These are phyloP conservation scores for Mormyrops boulengeri DNA, from an alignment of 2,797 vertebrate species.

Conservation along the genomic window DNA sequence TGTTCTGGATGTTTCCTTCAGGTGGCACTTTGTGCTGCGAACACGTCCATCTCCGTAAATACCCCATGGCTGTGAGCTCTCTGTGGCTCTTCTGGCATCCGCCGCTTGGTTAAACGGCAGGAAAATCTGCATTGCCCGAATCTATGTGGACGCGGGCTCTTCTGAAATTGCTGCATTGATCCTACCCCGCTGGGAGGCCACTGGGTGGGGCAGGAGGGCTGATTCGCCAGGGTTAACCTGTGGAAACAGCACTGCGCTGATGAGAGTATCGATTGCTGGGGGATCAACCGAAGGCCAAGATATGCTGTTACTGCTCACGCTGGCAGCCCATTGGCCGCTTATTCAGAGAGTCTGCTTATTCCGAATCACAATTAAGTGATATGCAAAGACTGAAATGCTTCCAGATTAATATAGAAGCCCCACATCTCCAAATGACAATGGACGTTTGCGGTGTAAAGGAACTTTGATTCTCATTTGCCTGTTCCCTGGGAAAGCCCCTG, in stretches of 20 bases:
- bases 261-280: conserved; percentile 61
- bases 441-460: neutral
- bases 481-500: neutral
- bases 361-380: neutral
- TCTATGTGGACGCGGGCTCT: conserved; percentile 32
- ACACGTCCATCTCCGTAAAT: neutral
- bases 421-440: too few relatives aligned
- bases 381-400: neutral
- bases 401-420: neutral
- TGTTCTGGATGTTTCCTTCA: neutral
- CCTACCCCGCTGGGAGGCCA: conserved; percentile 33
- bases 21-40: neutral
- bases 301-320: conserved; percentile 48
- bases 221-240: conserved; percentile 51
- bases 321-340: neutral
- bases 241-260: conserved; percentile 51
- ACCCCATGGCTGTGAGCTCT: neutral
- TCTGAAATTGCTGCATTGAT: conserved; percentile 51
- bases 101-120: neutral
- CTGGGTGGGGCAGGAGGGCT: neutral
- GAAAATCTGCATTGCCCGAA: neutral
- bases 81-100: neutral
- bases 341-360: neutral
- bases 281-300: conserved; percentile 60
- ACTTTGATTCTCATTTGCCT: neutral